Percentiles rank a stretch among this genome's conserved stretches.
phyloP scores from a whole-genome alignment of 2,888 invertebrate genomes.

The Andrena flavipes region DNA sequence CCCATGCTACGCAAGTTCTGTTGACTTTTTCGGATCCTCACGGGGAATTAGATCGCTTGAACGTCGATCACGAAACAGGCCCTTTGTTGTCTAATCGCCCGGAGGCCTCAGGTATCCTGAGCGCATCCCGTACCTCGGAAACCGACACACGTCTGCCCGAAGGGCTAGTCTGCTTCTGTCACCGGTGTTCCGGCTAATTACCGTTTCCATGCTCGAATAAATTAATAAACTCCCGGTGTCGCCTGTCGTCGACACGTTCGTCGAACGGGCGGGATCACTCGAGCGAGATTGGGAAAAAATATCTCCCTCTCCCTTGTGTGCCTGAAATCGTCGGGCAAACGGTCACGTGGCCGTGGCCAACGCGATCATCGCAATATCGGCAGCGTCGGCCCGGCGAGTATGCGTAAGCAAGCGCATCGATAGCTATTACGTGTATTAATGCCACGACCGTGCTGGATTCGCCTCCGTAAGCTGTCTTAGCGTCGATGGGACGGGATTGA shows the following conservation, averaged over 20 bases:
- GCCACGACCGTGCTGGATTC: not conserved
- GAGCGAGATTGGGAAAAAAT: slow-evolving; percentile 56
- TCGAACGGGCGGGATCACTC: slow-evolving; percentile 57
- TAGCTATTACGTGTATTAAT: slow-evolving; percentile 36
- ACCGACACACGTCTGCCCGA: slow-evolving; percentile 77
- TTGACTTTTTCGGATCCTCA: slow-evolving; percentile 39
- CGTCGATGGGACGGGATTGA: slow-evolving; percentile 22
- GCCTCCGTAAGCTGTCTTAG: slow-evolving; percentile 7
- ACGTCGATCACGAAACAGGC: slow-evolving; percentile 62
- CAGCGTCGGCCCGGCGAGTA: not conserved
- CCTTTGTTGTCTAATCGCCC: slow-evolving; percentile 45
- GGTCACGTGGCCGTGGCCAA: slow-evolving; percentile 59
- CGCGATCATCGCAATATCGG: slow-evolving; percentile 46
- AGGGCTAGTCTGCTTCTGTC: slow-evolving; percentile 83
- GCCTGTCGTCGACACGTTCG: slow-evolving; percentile 77
- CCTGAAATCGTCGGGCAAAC: slow-evolving; percentile 35
- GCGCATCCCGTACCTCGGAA: slow-evolving; percentile 54
- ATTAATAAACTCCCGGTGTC: slow-evolving; percentile 82
- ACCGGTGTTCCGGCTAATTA: slow-evolving; percentile 84
- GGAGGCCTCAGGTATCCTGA: slow-evolving; percentile 59
- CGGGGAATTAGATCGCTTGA: slow-evolving; percentile 48
- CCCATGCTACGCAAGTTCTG: not conserved
- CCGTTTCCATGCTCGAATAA: slow-evolving; percentile 84
- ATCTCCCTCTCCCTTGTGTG: not conserved
- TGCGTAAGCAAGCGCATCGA: slow-evolving; percentile 37